Conservation (phyloP, 2,113 vertebrate species). For the Bambusicola thoracicus region DNA sequence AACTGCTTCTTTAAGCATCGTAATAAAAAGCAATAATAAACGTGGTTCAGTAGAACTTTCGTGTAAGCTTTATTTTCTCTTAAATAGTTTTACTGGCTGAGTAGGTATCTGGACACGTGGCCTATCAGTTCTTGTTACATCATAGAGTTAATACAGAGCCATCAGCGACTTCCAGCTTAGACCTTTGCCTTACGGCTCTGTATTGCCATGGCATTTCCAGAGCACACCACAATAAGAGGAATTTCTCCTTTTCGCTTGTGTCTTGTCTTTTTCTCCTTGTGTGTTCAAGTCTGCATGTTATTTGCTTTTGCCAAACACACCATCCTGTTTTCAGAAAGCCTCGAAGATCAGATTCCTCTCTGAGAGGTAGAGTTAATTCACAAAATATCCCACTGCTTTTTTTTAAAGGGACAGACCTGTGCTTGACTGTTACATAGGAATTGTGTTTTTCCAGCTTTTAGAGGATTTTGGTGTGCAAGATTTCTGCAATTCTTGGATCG, state of each 20-base stretch:
- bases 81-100: neutral
- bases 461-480: neutral
- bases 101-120: neutral
- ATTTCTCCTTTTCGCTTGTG: neutral
- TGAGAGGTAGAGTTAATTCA: neutral
- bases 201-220: slow-evolving; percentile 48
- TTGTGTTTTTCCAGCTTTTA: neutral
- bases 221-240: neutral
- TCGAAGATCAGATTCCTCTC: slow-evolving; percentile 20
- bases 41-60: neutral
- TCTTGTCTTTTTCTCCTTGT: slow-evolving; percentile 19
- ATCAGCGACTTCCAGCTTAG: neutral
- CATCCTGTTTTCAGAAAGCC: slow-evolving; percentile 33
- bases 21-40: neutral
- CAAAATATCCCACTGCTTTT: neutral
- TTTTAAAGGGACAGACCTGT: neutral
- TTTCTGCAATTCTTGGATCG: neutral
- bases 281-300: neutral
- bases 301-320: slow-evolving; percentile 53
- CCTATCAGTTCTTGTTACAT: neutral
- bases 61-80: neutral
- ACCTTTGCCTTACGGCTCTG: neutral
- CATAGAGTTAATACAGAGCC: neutral
- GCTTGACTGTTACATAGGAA: neutral
- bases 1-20: neutral